Base-by-base conservation (phyloP, 2,888 invertebrate genomes). In the Hirtodrosophila cameraria region DNA sequence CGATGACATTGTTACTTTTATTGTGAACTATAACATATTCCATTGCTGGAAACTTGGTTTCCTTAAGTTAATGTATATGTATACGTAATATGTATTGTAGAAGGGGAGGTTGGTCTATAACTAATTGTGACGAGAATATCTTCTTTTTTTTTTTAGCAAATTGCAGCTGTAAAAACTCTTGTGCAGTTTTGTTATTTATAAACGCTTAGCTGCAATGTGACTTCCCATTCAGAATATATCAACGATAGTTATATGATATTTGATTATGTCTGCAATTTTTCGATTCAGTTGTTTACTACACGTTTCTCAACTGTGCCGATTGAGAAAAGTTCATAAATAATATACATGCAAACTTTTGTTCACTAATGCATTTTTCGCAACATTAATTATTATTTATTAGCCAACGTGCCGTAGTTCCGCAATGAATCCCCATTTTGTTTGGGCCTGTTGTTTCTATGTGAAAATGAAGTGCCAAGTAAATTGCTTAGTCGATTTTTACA, bases 301-400 rank as follows among this genome's bases (percentile, higher is more conserved):
- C 62, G 78, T 73, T 77, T 63, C 62, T 57, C 60, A 57, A 61
- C 61, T 57, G 43, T 57, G 55, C 38, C 63, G 59, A 76, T 52
- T 38, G 39, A 28, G 31, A 49, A 43, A 52, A 12, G 27, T 50
- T 23, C 50, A 50, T 77, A 63, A 72, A 79, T 75, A 66, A 67
- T 62, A 62, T 33, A 38, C 28, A 11, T 74, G 75, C 55, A 50
- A 61, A 54, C 54, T 59, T 68, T 62, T 62, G 65, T 65, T 43
- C 60, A 62, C 62, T 58, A 74, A 75, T 78, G 71, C 67, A 75
- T 65, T 78, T 71, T 54, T 68, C 68, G 68, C 54, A 58, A 59
- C 77, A 66, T 70, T 61, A 55, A 77, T 81, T 77, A 70, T 78
- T 78, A 65, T 72, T 78, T 75, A 78, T 82, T 77, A 62, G 67